phyloP scores from a whole-genome alignment of 1,140 invertebrate genomes.

The Leptinotarsa undecemlineata region DNA sequence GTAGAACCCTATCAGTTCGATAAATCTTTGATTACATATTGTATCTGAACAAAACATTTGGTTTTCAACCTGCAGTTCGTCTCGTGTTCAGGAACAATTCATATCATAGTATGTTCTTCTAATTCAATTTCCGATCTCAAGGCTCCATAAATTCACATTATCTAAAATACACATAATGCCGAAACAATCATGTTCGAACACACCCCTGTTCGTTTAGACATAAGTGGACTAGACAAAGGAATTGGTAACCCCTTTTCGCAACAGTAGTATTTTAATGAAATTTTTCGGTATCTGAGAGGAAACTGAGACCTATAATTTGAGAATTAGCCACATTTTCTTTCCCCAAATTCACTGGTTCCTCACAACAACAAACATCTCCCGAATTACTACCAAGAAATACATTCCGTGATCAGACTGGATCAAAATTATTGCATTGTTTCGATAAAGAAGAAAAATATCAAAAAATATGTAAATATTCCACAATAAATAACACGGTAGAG shows the following conservation, averaged over 20 bases:
- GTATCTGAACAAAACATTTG: too few species aligned
- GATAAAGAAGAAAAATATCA: background rate
- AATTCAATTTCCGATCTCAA: background rate
- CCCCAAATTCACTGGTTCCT: slow-evolving; percentile 2
- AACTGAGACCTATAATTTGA: background rate
- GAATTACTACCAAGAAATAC: slow-evolving; percentile 6
- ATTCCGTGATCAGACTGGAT: background rate
- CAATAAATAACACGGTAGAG: background rate
- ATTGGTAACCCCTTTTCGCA: background rate
- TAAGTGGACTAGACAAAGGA: background rate
- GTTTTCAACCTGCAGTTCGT: background rate
- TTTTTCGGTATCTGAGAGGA: background rate
- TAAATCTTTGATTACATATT: too few species aligned
- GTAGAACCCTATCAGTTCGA: too few species aligned
- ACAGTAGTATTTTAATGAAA: background rate
- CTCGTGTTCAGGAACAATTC: background rate
- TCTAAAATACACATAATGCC: background rate
- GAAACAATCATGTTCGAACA: background rate
- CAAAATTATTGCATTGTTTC: background rate
- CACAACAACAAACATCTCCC: slow-evolving; percentile 1
- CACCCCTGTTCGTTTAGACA: background rate
- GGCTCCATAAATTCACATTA: background rate
- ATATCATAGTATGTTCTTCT: background rate
- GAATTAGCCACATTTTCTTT: background rate
- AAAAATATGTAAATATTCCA: background rate